phyloP scores from a whole-genome alignment of 2,113 vertebrate genomes.

The Probosciger aterrimus region DNA sequence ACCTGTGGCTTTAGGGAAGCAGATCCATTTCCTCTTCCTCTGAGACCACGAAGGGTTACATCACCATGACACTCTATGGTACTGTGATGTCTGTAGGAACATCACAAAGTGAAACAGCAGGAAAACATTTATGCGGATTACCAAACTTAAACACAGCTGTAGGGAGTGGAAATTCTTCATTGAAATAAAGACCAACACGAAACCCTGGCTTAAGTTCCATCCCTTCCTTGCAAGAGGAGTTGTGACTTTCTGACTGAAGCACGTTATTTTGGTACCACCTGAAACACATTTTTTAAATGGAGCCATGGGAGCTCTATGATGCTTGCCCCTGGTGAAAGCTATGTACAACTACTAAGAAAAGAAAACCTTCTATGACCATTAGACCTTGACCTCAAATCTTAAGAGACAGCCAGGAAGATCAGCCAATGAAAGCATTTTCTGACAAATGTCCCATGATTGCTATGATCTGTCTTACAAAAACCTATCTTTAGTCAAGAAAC shows the following conservation, averaged over 20 bases:
- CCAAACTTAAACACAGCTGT: neutral
- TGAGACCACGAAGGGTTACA: neutral
- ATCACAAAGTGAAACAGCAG: neutral
- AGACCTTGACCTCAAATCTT: neutral
- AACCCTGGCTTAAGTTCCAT: neutral
- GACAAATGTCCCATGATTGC: neutral
- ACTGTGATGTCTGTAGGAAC: neutral
- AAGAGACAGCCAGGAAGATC: neutral
- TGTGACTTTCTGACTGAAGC: neutral
- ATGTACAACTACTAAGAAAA: neutral
- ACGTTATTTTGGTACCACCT: neutral
- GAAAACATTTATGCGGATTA: neutral
- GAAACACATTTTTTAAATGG: neutral
- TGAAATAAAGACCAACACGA: neutral
- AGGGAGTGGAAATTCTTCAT: neutral
- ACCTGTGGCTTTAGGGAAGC: neutral
- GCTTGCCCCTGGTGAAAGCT: neutral
- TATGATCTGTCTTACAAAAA: neutral
- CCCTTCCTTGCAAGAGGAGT: neutral
- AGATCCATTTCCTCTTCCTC: neutral
- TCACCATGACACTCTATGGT: fast-evolving
- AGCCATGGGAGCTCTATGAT: neutral
- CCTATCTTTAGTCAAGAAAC: neutral
- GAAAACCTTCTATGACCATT: neutral
- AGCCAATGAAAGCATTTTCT: neutral